Base-by-base conservation (phyloP, 2,797 vertebrate genomes). In the Labroides dimidiatus region DNA sequence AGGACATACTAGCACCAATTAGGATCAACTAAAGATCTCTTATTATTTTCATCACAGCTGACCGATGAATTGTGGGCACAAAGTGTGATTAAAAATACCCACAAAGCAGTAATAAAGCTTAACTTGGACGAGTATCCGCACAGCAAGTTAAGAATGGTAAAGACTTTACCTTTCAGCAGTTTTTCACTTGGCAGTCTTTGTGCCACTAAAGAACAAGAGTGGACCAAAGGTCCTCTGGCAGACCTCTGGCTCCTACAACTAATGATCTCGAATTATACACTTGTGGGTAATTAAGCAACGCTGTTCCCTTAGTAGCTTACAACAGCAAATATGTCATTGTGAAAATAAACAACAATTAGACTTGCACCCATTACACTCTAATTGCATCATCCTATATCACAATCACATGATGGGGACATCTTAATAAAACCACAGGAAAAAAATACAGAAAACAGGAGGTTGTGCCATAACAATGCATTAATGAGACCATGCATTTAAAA, bases 291-390 rank as follows among this genome's bases (percentile, higher is more conserved):
- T 91, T 91, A 90, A 82, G 81, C 67, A 82, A 75, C 23, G 53
- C 74, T 72, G 78, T 81, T 88, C 71, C 78, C 72, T 66, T 53
- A 68, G 83, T 83, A 86, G 82, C 81, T 84, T 70, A 84, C 81
- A 82, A 85, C 77, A 87, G 86, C 87, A 91, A 93, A 93, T 92
- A 85, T 92, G 87, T 87, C 88, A 90, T 77, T 88, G 83, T 72
- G 59, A 80, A 71, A 93, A 88, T 86, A 90, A 93, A 91, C 87
- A 93, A 85, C 87, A 91, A 86, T 93, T 91, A 89, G 66, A 85
- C 71, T 85, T 83, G 84, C 78, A 76, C 82, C 84, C 69, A 87
- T 91, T 92, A 77, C 50, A 17, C 64, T 58, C 71, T 87, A 89
- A 92, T 90, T 93, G 87, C 88, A 91, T 92, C 86, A 93, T 85